Conservation (phyloP, 1,140 invertebrate species). For the Polypedilum pembai region DNA sequence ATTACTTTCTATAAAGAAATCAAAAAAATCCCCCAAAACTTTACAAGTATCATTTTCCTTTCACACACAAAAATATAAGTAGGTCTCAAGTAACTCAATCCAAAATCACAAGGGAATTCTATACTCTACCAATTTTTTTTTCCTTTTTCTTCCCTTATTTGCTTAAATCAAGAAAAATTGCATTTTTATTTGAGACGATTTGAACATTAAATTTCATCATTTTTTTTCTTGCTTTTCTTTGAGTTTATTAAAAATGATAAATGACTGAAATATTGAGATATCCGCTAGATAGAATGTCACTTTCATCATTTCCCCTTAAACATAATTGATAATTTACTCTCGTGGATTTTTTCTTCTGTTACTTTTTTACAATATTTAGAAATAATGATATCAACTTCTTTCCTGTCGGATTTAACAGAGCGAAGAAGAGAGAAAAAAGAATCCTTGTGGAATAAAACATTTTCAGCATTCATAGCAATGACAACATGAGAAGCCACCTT, state of each 20-base stretch:
- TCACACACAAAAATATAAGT: neutral
- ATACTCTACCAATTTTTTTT: neutral
- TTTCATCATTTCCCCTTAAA: neutral
- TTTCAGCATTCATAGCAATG: neutral
- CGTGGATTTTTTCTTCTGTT: too few species aligned
- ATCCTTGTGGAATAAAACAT: neutral
- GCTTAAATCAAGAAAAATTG: neutral
- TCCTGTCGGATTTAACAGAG: neutral
- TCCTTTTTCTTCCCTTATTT: neutral
- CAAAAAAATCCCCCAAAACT: neutral
- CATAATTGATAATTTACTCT: neutral
- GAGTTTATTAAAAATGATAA: slow-evolving; percentile 27
- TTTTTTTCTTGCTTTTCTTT: neutral
- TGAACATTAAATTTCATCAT: neutral
- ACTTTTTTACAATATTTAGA: neutral
- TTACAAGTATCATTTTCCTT: too few species aligned
- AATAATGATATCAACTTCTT: slow-evolving; percentile 21
- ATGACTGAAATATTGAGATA: slow-evolving; percentile 26
- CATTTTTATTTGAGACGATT: neutral
- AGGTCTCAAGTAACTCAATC: neutral
- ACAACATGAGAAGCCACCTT: slow-evolving; percentile 10
- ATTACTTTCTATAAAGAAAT: too few species aligned
- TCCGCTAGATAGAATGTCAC: neutral
- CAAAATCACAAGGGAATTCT: neutral
- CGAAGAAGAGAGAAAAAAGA: neutral